Conservation (phyloP, 1,140 invertebrate genomes). For the Drosophila guanche region DNA sequence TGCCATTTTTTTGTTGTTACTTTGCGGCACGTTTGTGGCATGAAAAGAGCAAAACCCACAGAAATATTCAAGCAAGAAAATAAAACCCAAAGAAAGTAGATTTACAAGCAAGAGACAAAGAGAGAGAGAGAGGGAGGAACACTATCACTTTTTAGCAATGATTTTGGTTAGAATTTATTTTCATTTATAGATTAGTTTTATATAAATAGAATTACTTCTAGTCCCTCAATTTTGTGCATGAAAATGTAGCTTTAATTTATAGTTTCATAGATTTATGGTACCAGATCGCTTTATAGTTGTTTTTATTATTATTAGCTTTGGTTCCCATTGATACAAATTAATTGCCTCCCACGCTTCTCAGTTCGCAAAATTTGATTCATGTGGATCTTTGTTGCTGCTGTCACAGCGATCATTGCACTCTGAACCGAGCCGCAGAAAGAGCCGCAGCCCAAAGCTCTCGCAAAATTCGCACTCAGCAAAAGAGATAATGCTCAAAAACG, state of each 20-base stretch:
- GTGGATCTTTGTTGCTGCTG: conserved; percentile 43
- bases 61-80: conserved; percentile 15
- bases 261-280: conserved; percentile 10
- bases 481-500: conserved; percentile 64
- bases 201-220: too few relatives aligned
- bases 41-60: conserved; percentile 16
- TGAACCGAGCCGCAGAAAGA: conserved; percentile 30
- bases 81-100: conserved; percentile 47
- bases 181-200: conserved; percentile 4
- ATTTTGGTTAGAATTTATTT: background rate
- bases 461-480: conserved; percentile 39
- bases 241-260: background rate
- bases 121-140: conserved; percentile 30
- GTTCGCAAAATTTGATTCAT: conserved; percentile 42
- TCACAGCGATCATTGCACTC: conserved; percentile 74
- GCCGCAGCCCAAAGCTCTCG: conserved; percentile 9
- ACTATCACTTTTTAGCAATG: conserved; percentile 60
- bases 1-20: conserved; percentile 16
- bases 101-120: conserved; percentile 28
- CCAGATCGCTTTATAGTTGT: background rate
- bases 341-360: conserved; percentile 48
- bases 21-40: conserved; percentile 1
- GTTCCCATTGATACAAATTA: conserved; percentile 28
- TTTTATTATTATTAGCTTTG: conserved; percentile 6
- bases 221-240: too few relatives aligned